Evolutionary conservation across 1,140 invertebrate species (phyloP), one percentile per base, ranked within the genome.

Genomic region (Aporrectodea caliginosa): DNA sequence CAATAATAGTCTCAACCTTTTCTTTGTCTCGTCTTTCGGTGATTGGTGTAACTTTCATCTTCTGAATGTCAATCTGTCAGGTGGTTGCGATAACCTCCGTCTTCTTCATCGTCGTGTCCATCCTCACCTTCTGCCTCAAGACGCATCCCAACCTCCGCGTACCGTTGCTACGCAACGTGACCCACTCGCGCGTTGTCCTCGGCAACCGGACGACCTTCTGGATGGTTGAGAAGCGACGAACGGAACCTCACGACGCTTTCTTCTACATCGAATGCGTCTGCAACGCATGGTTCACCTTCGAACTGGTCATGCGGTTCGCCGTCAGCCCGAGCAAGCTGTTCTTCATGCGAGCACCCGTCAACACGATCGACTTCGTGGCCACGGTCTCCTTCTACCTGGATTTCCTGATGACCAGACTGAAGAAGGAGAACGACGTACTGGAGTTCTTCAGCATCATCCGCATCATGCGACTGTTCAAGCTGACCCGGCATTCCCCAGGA

Each of bases 321-420:
- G 94, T 95, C 84, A 73, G 94, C 92, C 95, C 98, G 0, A 85
- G 81, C 34, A 89, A 89, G 78, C 82, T 88, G 69, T 83, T 85
- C 27, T 88, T 89, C 79, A 80, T 88, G 72, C 85, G 84, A 80
- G 85, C 86, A 75, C 86, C 86, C 58, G 86, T 88, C 72, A 96
- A 95, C 86, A 92, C 95, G 80, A 97, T 98, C 84, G 95, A 98
- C 89, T 97, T 97, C 83, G 91, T 94, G 74, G 95, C 95, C 76
- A 96, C 95, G 0, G 86, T 98, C 85, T 98, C 96, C 86, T 99
- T 99, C 90, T 96, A 99, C 91, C 93, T 98, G 84, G 97, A 96
- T 86, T 92, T 95, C 32, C 90, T 94, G 76, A 90, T 93, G 2
- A 94, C 94, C 1, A 27, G 35, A 68, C 27, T 69, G 35, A 16